Percentiles rank a stretch among this genome's conserved stretches.
Conservation (phyloP, 2,113 vertebrate species). For the Oreotragus oreotragus region DNA sequence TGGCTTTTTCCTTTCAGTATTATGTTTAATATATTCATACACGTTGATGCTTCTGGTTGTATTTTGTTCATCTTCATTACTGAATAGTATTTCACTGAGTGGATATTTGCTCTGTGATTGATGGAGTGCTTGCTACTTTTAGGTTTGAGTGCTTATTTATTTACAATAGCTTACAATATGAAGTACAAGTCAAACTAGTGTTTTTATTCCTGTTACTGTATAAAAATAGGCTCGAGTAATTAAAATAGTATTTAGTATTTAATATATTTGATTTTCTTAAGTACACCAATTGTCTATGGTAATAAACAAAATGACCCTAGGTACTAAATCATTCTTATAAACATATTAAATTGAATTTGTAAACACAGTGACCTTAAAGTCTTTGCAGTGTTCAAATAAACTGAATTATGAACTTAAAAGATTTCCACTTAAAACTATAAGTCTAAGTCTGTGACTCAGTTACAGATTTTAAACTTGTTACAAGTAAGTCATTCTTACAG, state of each 20-base stretch:
- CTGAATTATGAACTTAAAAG: background rate
- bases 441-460: background rate
- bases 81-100: background rate
- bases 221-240: background rate
- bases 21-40: background rate
- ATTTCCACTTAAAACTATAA: conserved; percentile 8
- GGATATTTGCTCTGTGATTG: background rate
- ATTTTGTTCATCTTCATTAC: background rate
- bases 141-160: background rate
- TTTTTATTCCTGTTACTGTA: background rate
- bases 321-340: background rate
- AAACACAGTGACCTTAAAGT: background rate
- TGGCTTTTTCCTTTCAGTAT: background rate
- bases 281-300: background rate
- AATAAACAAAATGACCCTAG: background rate
- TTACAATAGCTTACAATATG: background rate
- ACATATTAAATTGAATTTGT: background rate
- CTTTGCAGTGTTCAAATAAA: background rate
- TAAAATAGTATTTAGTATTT: background rate
- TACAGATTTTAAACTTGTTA: conserved; percentile 1
- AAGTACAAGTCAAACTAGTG: background rate
- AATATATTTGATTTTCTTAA: background rate
- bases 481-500: background rate
- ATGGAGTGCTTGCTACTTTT: background rate
- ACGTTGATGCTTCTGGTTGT: background rate